Base-by-base conservation (phyloP, 2,888 invertebrate species). In the Caradrina clavipalpis region DNA sequence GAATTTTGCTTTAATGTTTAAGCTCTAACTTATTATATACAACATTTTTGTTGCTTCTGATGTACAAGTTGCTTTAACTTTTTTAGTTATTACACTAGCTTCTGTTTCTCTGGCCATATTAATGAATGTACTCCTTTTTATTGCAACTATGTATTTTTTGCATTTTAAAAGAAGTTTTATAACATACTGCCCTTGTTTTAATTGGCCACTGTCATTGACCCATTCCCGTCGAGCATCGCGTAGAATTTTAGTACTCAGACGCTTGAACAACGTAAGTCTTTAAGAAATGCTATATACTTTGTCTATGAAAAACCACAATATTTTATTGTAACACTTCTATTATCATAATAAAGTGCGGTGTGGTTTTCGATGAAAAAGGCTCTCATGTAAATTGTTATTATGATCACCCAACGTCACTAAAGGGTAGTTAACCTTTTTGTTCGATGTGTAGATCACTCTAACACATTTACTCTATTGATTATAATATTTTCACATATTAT, bases 401-500 rank as follows among this genome's bases (percentile, higher is more conserved):
- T 87, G 91, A 88, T 90, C 91, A 92, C 88, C 85, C 81, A 84
- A 85, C 62, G 57, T 65, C 80, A 80, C 78, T 82, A 71, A 77
- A 80, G 80, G 59, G 82, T 83, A 83, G 81, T 78, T 67, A 74
- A 74, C 60, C 73, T 74, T 76, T 69, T 67, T 53, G 69, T 81
- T 71, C 58, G 59, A 75, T 72, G 71, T 76, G 85, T 83, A 90
- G 90, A 87, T 90, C 90, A 87, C 86, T 83, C 85, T 89, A 89
- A 88, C 88, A 85, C 69, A 85, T 87, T 84, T 86, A 85, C 82
- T 76, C 77, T 89, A 89, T 86, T 84, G 82, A 85, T 87, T 89
- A 87, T 88, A 85, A 88, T 90, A 89, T 90, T 91, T 91, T 92
- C 90, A 90, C 89, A 88, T 89, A 88, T 82, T 87, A 87, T 86